Conservation (phyloP, 2,888 invertebrate genomes). For the Microchrysa polita region DNA sequence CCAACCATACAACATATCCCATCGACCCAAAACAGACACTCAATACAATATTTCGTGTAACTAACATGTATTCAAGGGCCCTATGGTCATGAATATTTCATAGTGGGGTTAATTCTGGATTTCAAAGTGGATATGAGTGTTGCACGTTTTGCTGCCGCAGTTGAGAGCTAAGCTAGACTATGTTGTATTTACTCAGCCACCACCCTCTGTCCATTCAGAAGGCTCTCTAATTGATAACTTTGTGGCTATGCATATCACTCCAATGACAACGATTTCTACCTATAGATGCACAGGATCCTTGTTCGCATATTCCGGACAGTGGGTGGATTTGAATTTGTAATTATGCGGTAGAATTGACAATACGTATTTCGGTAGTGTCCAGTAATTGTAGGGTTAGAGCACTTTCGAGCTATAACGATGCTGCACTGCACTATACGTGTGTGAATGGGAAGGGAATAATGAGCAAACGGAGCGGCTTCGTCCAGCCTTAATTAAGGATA, state of each 20-base stretch:
- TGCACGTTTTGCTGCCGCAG: constrained; percentile 25
- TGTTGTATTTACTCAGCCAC: constrained; percentile 12
- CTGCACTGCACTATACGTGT: background rate
- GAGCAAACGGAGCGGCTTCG: constrained; percentile 9
- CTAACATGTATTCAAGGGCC: constrained; percentile 4
- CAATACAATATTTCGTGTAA: background rate
- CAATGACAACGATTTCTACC: background rate
- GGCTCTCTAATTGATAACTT: constrained; percentile 32
- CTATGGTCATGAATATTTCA: constrained; percentile 41
- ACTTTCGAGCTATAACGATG: background rate
- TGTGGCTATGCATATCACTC: background rate
- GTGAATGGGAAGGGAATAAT: background rate
- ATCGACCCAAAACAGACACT: too few relatives aligned
- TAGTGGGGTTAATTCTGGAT: constrained; percentile 31
- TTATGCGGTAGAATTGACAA: constrained; percentile 41
- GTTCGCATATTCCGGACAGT: background rate
- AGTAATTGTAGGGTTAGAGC: constrained; percentile 27
- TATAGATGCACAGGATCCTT: background rate
- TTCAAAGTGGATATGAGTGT: constrained; percentile 29
- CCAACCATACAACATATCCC: background rate
- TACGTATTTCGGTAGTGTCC: constrained; percentile 32
- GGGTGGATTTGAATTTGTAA: constrained; percentile 40
- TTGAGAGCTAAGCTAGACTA: background rate
- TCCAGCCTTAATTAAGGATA: background rate
- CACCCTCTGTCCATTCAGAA: background rate